phyloP scores from a whole-genome alignment of 2,888 invertebrate genomes.

The Drepanosiphum platanoidis region DNA sequence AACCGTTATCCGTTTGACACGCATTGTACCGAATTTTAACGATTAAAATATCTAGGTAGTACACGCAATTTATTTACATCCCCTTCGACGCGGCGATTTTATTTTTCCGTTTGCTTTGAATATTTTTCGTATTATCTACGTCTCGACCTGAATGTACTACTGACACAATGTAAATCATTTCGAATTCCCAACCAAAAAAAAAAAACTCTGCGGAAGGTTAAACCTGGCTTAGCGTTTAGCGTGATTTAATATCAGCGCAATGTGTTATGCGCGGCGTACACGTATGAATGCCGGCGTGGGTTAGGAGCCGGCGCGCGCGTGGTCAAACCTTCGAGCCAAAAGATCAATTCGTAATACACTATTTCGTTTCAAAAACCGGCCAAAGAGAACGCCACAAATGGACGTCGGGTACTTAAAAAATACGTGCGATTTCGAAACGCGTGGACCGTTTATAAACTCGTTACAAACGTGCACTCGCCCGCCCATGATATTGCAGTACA shows the following conservation, averaged over 20 bases:
- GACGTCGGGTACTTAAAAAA: neutral
- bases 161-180: neutral
- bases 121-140: too few species aligned
- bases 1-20: too few species aligned
- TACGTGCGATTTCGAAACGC: neutral
- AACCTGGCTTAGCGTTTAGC: neutral
- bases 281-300: neutral
- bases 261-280: neutral
- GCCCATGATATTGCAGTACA: neutral
- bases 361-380: neutral
- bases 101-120: too few species aligned
- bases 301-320: too few species aligned
- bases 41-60: too few species aligned
- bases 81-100: too few species aligned
- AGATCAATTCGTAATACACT: too few species aligned
- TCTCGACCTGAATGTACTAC: neutral
- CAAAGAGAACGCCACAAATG: neutral
- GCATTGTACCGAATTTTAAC: too few species aligned
- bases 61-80: too few species aligned
- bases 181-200: too few species aligned
- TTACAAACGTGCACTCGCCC: too few species aligned
- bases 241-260: conserved; percentile 1
- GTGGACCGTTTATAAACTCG: neutral
- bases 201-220: neutral
- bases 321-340: neutral